Percentiles rank a stretch among this genome's conserved stretches.
Evolutionary conservation across 2,888 invertebrate species (phyloP).

Genomic region (Sclerodermus sp.): DNA sequence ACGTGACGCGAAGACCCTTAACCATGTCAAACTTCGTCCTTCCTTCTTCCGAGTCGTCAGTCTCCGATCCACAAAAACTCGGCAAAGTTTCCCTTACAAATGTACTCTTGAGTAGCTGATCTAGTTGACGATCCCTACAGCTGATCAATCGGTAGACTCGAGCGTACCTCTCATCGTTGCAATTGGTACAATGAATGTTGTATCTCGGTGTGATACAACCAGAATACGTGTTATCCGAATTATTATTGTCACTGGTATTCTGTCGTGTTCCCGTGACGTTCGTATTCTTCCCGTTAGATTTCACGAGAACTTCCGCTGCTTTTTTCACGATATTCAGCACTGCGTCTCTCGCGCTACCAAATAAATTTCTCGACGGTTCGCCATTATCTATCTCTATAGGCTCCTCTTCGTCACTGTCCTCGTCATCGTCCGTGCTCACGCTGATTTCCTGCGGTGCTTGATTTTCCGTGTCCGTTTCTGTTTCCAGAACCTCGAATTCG

Average conservation of each 20-base stretch:
- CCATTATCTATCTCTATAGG: slow-evolving; percentile 68
- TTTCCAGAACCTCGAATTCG: slow-evolving; percentile 86
- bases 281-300: slow-evolving; percentile 64
- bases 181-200: slow-evolving; percentile 73
- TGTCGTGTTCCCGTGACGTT: slow-evolving; percentile 60
- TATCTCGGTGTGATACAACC: slow-evolving; percentile 71
- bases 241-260: slow-evolving; percentile 33
- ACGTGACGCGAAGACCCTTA: slow-evolving; percentile 50
- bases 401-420: slow-evolving; percentile 52
- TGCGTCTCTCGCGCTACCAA: slow-evolving; percentile 86
- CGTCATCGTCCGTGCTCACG: slow-evolving; percentile 63
- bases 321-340: slow-evolving; percentile 91
- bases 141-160: slow-evolving; percentile 75
- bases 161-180: slow-evolving; percentile 71
- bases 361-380: slow-evolving; percentile 70
- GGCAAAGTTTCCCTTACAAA: slow-evolving; percentile 67
- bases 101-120: slow-evolving; percentile 64
- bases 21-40: slow-evolving; percentile 64
- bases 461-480: slow-evolving; percentile 70
- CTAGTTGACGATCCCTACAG: slow-evolving; percentile 67
- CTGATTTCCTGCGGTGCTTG: slow-evolving; percentile 49
- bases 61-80: slow-evolving; percentile 52
- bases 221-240: slow-evolving; percentile 32
- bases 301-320: slow-evolving; percentile 83
- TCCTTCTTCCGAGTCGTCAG: slow-evolving; percentile 32